Conservation (phyloP, 2,888 invertebrate genomes). For the Teleogryllus oceanicus region DNA sequence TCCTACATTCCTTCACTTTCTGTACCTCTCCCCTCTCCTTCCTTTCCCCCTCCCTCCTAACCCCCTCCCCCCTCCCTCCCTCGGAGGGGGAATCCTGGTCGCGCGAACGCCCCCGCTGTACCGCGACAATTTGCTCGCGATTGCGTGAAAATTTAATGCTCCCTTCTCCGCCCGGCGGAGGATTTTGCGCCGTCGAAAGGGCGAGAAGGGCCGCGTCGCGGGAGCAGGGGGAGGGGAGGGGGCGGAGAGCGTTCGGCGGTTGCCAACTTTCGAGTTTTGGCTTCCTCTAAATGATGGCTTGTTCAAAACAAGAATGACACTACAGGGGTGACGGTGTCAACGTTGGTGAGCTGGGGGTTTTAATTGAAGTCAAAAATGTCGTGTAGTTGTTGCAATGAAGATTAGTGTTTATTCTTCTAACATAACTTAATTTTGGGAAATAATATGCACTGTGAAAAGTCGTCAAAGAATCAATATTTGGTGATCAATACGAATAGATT, state of each 20-base stretch:
- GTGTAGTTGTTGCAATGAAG: too few relatives aligned
- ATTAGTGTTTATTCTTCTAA: too few relatives aligned
- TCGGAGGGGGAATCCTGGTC: neutral
- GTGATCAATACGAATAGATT: too few relatives aligned
- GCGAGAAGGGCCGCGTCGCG: neutral
- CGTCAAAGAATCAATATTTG: too few relatives aligned
- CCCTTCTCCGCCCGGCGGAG: neutral
- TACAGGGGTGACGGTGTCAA: too few relatives aligned
- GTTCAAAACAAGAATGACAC: too few relatives aligned
- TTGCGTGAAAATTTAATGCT: conserved; percentile 18
- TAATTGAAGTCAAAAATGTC: too few relatives aligned
- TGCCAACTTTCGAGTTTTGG: neutral
- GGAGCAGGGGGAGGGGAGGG: neutral
- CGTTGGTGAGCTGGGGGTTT: too few relatives aligned
- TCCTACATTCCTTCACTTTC: too few relatives aligned
- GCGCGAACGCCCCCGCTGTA: neutral
- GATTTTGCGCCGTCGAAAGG: neutral
- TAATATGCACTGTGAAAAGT: too few relatives aligned
- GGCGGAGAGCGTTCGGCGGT: neutral
- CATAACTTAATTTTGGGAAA: too few relatives aligned
- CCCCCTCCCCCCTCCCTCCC: neutral
- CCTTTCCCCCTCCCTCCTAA: neutral
- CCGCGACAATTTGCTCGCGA: conserved; percentile 18
- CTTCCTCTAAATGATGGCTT: neutral
- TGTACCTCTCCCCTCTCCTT: neutral